Percentiles rank a stretch among this genome's conserved stretches.
phyloP scores from a whole-genome alignment of 2,113 vertebrate species.

The Catharus bicknelli region DNA sequence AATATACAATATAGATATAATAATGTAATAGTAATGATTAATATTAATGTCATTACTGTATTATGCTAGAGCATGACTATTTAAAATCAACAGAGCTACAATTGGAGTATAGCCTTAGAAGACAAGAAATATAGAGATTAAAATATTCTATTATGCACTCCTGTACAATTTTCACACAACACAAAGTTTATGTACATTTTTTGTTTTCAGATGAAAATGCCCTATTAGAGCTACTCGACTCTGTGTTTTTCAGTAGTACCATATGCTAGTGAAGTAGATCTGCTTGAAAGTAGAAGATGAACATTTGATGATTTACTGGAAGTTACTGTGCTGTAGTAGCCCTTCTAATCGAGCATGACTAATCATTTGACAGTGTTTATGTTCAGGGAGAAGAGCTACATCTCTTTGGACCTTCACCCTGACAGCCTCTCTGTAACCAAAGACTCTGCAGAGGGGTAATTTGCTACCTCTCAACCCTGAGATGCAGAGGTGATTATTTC shows the following conservation, averaged over 20 bases:
- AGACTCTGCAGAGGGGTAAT: neutral
- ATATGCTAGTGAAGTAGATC: neutral
- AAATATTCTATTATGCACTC: neutral
- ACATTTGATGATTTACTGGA: neutral
- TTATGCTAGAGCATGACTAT: neutral
- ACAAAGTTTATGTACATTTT: neutral
- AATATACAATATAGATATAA: too few species aligned
- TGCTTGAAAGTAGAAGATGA: neutral
- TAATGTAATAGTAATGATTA: neutral
- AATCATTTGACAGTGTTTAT: neutral
- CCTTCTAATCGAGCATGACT: constrained; percentile 3
- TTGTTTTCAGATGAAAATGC: neutral
- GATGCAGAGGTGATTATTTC: fast-evolving
- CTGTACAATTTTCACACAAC: neutral
- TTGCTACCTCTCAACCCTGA: neutral
- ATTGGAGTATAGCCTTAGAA: neutral
- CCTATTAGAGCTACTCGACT: neutral
- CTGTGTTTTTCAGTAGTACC: neutral
- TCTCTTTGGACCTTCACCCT: neutral
- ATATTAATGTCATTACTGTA: neutral
- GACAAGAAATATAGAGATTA: neutral
- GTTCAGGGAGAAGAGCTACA: neutral
- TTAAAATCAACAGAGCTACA: neutral
- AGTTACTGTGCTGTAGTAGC: neutral
- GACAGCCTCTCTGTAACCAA: neutral